Evolutionary conservation across 2,888 invertebrate species (phyloP).

Genomic region (Mythimna albipuncta): DNA sequence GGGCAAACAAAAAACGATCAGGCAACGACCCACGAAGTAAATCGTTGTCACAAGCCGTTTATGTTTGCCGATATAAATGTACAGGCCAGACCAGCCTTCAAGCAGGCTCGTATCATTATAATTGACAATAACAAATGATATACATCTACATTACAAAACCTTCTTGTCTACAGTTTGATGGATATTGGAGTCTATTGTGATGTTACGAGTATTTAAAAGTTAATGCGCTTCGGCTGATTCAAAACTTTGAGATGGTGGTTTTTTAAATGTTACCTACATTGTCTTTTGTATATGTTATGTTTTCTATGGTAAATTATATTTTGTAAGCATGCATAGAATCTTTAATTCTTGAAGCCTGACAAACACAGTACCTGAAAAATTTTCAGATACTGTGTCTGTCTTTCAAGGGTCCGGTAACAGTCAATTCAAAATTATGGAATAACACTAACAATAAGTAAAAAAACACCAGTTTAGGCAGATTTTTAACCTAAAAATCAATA

Average conservation of each 20-base stretch:
- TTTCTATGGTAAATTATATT: neutral
- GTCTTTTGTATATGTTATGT: neutral
- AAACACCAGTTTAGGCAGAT: neutral
- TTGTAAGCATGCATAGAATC: neutral
- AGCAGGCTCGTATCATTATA: conserved; percentile 76
- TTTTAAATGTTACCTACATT: neutral
- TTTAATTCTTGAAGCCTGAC: no score
- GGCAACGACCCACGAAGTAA: conserved; percentile 32
- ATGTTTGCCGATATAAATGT: conserved; percentile 42
- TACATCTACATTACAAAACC: conserved; percentile 71
- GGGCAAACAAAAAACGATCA: conserved; percentile 39
- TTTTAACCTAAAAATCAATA: neutral
- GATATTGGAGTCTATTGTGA: conserved; percentile 49
- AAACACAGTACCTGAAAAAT: no score
- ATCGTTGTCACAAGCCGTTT: conserved; percentile 53
- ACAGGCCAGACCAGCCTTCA: conserved; percentile 65
- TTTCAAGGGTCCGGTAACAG: neutral
- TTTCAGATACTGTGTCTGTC: neutral
- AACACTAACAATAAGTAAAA: no score
- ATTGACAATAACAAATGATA: conserved; percentile 84
- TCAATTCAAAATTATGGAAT: no score
- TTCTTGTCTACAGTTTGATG: conserved; percentile 50
- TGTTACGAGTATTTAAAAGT: conserved; percentile 34
- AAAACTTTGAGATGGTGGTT: conserved; percentile 1
- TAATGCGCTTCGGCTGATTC: conserved; percentile 1